Conservation (phyloP, 2,888 invertebrate genomes). For the Acronicta aceris region DNA sequence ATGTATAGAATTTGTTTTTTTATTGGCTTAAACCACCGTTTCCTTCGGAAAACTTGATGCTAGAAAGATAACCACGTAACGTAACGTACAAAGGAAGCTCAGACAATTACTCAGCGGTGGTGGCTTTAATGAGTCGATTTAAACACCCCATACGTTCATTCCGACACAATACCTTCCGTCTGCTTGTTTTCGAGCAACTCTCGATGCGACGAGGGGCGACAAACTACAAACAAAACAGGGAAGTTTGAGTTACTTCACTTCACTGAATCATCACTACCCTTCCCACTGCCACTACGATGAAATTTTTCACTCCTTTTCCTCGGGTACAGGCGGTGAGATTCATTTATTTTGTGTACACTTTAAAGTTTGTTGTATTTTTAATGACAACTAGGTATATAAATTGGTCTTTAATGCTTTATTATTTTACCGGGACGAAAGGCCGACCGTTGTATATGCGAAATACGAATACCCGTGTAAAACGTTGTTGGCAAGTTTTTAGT, state of each 20-base stretch:
- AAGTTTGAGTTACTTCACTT: slow-evolving; percentile 78
- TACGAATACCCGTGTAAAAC: slow-evolving; percentile 52
- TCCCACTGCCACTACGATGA: slow-evolving; percentile 42
- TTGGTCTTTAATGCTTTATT: slow-evolving; percentile 26
- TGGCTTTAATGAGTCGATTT: slow-evolving; percentile 78
- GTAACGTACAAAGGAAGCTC: slow-evolving; percentile 69
- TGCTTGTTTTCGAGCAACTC: slow-evolving; percentile 71
- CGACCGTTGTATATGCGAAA: slow-evolving; percentile 20
- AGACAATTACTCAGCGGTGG: slow-evolving; percentile 72
- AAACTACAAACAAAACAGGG: slow-evolving; percentile 79
- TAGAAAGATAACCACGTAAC: too few species aligned
- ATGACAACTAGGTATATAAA: slow-evolving; percentile 14
- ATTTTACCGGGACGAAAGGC: slow-evolving; percentile 36
- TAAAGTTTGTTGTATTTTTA: slow-evolving; percentile 17
- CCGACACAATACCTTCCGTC: slow-evolving; percentile 75
- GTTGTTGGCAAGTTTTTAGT: slow-evolving; percentile 56
- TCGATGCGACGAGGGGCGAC: slow-evolving; percentile 77
- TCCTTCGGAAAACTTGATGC: slow-evolving; percentile 64
- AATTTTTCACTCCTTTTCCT: slow-evolving; percentile 35
- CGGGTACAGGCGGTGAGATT: slow-evolving; percentile 2
- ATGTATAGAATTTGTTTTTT: slow-evolving; percentile 1
- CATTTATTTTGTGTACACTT: slow-evolving; percentile 13
- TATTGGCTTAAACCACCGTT: slow-evolving; percentile 29
- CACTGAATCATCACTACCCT: slow-evolving; percentile 57
- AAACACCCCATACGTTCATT: slow-evolving; percentile 75